Evolutionary conservation across 53 echinoderm and acorn worm genomes (phyloP).

Genomic region (Luidia sarsii): DNA sequence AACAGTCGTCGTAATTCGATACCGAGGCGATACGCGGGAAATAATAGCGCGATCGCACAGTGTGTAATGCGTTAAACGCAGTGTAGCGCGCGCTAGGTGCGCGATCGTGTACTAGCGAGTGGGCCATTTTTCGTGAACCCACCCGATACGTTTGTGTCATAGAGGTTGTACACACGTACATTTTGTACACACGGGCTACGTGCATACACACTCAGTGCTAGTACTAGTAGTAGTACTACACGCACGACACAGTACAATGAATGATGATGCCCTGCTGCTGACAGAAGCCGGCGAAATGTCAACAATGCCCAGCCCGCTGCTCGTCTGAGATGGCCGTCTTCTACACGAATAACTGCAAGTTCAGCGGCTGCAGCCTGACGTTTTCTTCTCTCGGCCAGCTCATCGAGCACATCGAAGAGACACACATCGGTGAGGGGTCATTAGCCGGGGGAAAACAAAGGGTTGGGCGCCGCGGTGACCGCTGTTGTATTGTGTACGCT

Average conservation of each 20-base stretch:
- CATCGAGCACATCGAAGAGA: conserved; percentile 97
- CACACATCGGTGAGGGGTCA: conserved; percentile 87
- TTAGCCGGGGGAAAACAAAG: too few species aligned
- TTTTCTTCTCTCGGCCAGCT: conserved; percentile 89
- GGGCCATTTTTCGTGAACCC: too few species aligned
- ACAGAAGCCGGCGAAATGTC: conserved; percentile 50
- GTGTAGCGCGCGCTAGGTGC: not conserved
- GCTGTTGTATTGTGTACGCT: too few species aligned
- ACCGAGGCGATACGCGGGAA: conserved; percentile 41
- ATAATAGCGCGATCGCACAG: too few species aligned
- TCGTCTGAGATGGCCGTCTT: conserved; percentile 89
- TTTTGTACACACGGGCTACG: too few species aligned
- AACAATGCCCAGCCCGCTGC: conserved; percentile 18
- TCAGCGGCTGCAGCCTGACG: conserved; percentile 86
- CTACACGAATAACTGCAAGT: conserved; percentile 94
- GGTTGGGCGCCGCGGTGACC: too few species aligned
- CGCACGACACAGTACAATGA: not conserved
- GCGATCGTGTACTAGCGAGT: too few species aligned
- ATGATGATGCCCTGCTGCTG: not conserved
- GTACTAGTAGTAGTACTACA: too few species aligned
- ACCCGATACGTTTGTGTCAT: too few species aligned
- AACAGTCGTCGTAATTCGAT: conserved; percentile 38
- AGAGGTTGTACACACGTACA: too few species aligned
- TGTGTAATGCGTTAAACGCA: too few species aligned
- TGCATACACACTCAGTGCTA: too few species aligned